Evolutionary conservation across 2,797 vertebrate species (phyloP).

Genomic region (Protosalanx chinensis): DNA sequence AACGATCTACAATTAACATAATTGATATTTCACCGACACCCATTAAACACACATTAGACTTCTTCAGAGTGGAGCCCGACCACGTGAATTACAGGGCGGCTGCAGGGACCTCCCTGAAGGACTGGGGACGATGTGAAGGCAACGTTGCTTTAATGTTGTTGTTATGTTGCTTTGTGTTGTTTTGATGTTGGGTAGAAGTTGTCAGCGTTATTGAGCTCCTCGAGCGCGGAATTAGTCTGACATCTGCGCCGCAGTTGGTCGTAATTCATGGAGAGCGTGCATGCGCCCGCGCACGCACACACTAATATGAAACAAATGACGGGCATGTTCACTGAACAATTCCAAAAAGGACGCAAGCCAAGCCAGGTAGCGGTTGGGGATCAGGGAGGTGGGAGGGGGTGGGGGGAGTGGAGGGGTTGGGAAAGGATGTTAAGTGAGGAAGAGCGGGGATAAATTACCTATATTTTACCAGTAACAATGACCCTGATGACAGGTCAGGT

Average conservation of each 20-base stretch:
- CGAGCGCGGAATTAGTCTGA: slow-evolving; percentile 44
- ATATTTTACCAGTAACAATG: slow-evolving; percentile 58
- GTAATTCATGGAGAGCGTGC: background rate
- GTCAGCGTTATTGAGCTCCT: slow-evolving; percentile 43
- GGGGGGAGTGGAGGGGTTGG: background rate
- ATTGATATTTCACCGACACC: slow-evolving; percentile 62
- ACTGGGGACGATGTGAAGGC: slow-evolving; percentile 47
- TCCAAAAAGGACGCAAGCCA: background rate
- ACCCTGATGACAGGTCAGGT: slow-evolving; percentile 66
- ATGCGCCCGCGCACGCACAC: slow-evolving; percentile 3
- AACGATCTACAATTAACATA: slow-evolving; percentile 75
- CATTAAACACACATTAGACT: slow-evolving; percentile 72
- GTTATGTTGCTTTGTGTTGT: slow-evolving; percentile 42
- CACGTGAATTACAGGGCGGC: slow-evolving; percentile 67
- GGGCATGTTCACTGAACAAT: background rate
- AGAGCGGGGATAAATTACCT: background rate
- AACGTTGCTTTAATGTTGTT: slow-evolving; percentile 14
- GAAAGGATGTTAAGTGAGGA: background rate
- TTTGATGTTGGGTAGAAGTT: slow-evolving; percentile 29
- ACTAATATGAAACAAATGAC: background rate
- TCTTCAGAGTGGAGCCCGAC: slow-evolving; percentile 58
- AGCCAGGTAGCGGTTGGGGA: background rate
- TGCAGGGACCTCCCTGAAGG: slow-evolving; percentile 64
- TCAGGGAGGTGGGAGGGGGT: background rate
- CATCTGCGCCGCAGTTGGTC: slow-evolving; percentile 46